Conservation (phyloP, 2,888 invertebrate species). For the Esperia sulphurella region DNA sequence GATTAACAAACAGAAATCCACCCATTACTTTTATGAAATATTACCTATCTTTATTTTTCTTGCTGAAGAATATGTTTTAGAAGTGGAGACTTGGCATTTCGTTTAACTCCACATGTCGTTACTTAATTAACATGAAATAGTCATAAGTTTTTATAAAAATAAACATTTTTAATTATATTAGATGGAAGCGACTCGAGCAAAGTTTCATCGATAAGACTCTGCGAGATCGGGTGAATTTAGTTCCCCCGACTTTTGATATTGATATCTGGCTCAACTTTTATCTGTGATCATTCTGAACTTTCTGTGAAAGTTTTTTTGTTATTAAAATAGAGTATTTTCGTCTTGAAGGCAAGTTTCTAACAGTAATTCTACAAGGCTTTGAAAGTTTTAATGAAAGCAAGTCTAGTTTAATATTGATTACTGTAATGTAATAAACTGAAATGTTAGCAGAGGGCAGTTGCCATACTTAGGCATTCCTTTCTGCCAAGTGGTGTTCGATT, state of each 20-base stretch:
- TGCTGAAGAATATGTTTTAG: too few relatives aligned
- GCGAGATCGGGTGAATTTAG: constrained; percentile 35
- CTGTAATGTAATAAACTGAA: too few relatives aligned
- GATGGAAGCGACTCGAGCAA: constrained; percentile 22
- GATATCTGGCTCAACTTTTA: constrained; percentile 42
- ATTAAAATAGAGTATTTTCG: background rate
- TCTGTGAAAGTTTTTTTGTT: constrained; percentile 9
- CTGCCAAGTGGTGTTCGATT: too few relatives aligned
- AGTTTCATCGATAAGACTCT: constrained; percentile 42
- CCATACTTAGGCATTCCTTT: too few relatives aligned
- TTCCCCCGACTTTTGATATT: constrained; percentile 32
- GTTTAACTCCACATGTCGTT: too few relatives aligned
- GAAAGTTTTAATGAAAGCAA: background rate
- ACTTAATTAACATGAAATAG: too few relatives aligned
- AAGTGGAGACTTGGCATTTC: too few relatives aligned
- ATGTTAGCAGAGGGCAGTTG: too few relatives aligned
- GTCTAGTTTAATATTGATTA: background rate
- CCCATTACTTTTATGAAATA: too few relatives aligned
- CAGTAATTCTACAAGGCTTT: background rate
- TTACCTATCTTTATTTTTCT: too few relatives aligned
- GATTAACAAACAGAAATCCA: too few relatives aligned
- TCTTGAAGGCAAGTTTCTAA: background rate
- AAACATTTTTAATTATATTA: constrained; percentile 32
- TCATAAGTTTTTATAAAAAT: background rate
- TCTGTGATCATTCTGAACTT: constrained; percentile 27